Conservation (phyloP, 1,140 invertebrate species). For the Cydia fagiglandana region DNA sequence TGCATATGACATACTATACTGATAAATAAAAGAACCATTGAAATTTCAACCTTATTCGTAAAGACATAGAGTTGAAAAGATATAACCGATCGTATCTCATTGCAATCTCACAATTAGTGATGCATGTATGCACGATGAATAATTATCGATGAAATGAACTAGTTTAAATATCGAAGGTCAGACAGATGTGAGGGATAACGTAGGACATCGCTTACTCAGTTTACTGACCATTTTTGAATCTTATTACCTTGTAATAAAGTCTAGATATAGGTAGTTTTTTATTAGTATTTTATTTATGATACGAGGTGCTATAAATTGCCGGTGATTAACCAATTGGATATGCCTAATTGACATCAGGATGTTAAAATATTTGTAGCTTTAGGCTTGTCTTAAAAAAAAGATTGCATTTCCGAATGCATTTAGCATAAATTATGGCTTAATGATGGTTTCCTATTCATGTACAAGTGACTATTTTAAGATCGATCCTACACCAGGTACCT, state of each 20-base stretch:
- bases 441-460: neutral
- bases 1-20: conserved; percentile 19
- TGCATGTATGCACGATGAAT: conserved; percentile 43
- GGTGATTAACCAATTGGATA: conserved; percentile 11
- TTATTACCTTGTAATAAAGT: neutral
- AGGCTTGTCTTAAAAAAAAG: neutral
- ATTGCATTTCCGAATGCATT: neutral
- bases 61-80: neutral
- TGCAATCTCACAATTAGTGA: conserved; percentile 44
- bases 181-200: conserved; percentile 1
- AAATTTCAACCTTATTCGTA: neutral
- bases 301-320: conserved; percentile 3
- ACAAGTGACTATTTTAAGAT: too few relatives aligned
- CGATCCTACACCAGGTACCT: too few relatives aligned
- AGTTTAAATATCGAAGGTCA: conserved; percentile 34
- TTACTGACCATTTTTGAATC: neutral
- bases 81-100: conserved; percentile 37
- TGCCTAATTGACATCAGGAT: conserved; percentile 3
- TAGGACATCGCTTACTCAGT: neutral
- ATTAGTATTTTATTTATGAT: neutral
- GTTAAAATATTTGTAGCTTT: neutral
- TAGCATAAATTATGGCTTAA: neutral
- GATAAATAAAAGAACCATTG: neutral
- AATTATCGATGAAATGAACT: conserved; percentile 44
- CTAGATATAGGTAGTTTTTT: neutral